Base-by-base conservation (phyloP, 2,888 invertebrate genomes). In the Conus canariensis region DNA sequence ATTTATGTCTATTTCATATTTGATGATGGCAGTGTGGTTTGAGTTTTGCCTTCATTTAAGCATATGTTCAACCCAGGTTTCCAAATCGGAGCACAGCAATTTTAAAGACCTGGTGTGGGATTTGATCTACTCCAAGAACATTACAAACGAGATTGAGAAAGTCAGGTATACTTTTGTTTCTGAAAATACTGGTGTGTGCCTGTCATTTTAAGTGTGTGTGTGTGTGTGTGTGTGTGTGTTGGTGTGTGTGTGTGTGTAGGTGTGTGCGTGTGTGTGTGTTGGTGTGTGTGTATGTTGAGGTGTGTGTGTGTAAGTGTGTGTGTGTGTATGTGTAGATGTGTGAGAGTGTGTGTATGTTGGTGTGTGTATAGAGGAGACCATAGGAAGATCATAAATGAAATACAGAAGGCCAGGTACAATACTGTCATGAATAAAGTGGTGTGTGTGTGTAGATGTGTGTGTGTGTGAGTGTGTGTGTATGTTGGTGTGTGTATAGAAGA, bases 81-180 rank as follows among this genome's bases (percentile, higher is more conserved):
- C 96, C 8, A 95, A 96, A 93, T 95, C 95, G 90, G 95, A 95
- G 88, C 96, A 96, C 92, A 95, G 94, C 91, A 96, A 93, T 91
- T 96, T 96, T 93, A 93, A 94, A 70, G 96, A 96, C 90, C 93
- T 96, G 14, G 96, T 96, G n/a, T 96, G 96, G 96, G 96, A 96
- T 95, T 93, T 96, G 92, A 96, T 96, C 91, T 96, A 95, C 92
- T 95, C 96, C 77, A 95, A 96, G 92, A 95, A 96, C 91, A 96
- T 96, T 92, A 95, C 95, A 70, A 96, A 96, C 93, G 96, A 96
- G 92, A 94, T 96, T 80, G 96, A 96, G 91, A 96, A 96, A 94
- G 96, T 96, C 92, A 95, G 96, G 96, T 96, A 92, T n/a, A 74
- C n/a, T 74, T 70, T 16, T 74, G 74, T 74, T 25, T 22, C 74